Evolutionary conservation across 2,888 invertebrate species (phyloP), one percentile per base, ranked within the genome.

Genomic region (Incurvaria masculella): DNA sequence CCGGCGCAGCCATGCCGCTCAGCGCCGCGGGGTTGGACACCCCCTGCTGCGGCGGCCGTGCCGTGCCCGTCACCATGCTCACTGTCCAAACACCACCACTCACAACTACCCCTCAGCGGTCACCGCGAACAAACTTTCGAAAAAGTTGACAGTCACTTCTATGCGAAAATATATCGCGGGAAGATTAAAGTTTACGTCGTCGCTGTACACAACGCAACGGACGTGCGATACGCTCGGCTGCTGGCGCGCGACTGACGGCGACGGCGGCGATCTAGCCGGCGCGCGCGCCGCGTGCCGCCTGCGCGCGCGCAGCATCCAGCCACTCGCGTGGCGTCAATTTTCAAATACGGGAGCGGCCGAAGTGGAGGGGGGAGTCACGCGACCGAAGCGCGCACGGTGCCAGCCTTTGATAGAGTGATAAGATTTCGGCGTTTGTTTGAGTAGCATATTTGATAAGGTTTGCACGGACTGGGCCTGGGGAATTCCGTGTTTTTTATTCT

Each of bases 41-140:
- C 55, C 65, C 63, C 62, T 64, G 65, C 58, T 67, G 70, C 21
- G 41, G 44, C 46, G 63, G n/a, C n/a, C 63, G 49, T 66, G 67
- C 62, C 48, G 70, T 64, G 54, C 73, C 73, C 51, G 74, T 76
- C 68, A 78, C 76, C 76, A 78, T 75, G 61, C 49, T 65, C 17
- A 21, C 59, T 59, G 56, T 20, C 52, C 45, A 52, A 46, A 55
- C 61, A 64, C 61, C 55, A 23, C 10, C n/a, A n/a, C n/a, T n/a
- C n/a, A n/a, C n/a, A n/a, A n/a, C n/a, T n/a, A n/a, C n/a, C n/a
- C n/a, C n/a, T n/a, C n/a, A n/a, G n/a, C n/a, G n/a, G n/a, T n/a
- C n/a, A n/a, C n/a, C n/a, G n/a, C n/a, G n/a, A n/a, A n/a, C n/a
- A n/a, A n/a, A n/a, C n/a, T n/a, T n/a, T n/a, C n/a, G n/a, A n/a